These are phyloP conservation scores for Varanus komodoensis DNA, from an alignment of 2,113 vertebrate genomes.

Conservation along the genomic window DNA sequence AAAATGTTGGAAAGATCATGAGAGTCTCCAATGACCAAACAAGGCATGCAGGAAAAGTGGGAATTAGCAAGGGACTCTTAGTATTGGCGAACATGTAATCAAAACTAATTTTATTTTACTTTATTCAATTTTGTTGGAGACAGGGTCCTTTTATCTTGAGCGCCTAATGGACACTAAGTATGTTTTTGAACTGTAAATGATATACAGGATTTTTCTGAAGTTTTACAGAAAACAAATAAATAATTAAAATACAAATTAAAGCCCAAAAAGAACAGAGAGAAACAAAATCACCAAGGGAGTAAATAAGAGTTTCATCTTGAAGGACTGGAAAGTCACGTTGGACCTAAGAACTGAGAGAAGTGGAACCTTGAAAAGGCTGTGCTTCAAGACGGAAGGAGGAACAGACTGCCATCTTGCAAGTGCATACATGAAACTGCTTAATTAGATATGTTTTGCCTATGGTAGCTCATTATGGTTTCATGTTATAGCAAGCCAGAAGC, in stretches of 20 bases:
- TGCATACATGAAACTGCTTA: no score
- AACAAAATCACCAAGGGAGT: neutral
- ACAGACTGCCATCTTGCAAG: neutral
- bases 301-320: neutral
- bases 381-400: neutral
- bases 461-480: neutral
- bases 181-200: slow-evolving; percentile 14
- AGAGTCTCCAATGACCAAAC: slow-evolving; percentile 31
- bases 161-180: slow-evolving; percentile 20
- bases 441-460: neutral
- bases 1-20: slow-evolving; percentile 45
- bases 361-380: neutral
- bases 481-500: neutral
- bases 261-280: neutral
- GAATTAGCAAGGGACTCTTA: neutral
- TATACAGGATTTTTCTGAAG: slow-evolving; percentile 15
- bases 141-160: slow-evolving; percentile 41
- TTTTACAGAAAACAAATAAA: slow-evolving; percentile 35
- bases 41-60: neutral
- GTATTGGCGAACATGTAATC: slow-evolving; percentile 11
- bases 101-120: slow-evolving; percentile 47
- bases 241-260: slow-evolving; percentile 37
- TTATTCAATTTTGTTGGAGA: slow-evolving; percentile 46
- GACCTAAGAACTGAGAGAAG: neutral
- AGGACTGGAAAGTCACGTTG: no score